phyloP scores from a whole-genome alignment of 2,888 invertebrate genomes.

The Megalurothrips usitatus region DNA sequence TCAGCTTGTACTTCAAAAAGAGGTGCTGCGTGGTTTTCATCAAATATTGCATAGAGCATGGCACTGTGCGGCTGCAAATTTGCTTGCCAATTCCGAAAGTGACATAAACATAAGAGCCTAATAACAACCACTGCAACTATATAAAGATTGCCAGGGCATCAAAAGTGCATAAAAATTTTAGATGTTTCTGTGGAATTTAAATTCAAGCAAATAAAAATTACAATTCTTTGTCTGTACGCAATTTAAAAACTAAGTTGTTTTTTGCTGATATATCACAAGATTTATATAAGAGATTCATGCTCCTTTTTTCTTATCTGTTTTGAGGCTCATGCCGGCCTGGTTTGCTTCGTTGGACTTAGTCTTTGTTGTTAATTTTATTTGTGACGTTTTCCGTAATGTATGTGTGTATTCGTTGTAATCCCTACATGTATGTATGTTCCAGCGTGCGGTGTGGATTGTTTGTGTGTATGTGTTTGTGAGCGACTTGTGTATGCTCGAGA shows the following conservation, averaged over 20 bases:
- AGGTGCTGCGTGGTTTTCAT: slow-evolving; percentile 10
- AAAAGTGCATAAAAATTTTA: not conserved
- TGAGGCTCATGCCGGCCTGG: not conserved
- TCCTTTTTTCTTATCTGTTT: not conserved
- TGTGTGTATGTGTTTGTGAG: slow-evolving; percentile 15
- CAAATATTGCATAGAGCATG: not conserved
- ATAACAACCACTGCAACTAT: no score
- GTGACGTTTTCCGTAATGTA: not conserved
- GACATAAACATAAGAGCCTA: not conserved
- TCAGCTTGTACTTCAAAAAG: no score
- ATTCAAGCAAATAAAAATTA: no score
- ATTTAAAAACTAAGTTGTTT: no score
- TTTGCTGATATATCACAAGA: no score
- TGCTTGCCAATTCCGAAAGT: not conserved
- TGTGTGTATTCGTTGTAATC: slow-evolving; percentile 5
- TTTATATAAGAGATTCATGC: not conserved
- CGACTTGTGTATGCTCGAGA: slow-evolving; percentile 15
- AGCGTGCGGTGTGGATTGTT: slow-evolving; percentile 18
- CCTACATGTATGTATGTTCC: slow-evolving; percentile 14
- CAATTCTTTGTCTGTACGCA: no score
- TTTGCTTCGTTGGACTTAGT: slow-evolving; percentile 8
- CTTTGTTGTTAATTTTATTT: slow-evolving; percentile 28
- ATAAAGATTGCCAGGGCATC: no score
- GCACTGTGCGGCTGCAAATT: slow-evolving; percentile 7
- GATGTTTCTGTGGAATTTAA: no score